These are phyloP conservation scores for Alloplasta piceator DNA, from an alignment of 2,888 invertebrate genomes.

Conservation along the genomic window DNA sequence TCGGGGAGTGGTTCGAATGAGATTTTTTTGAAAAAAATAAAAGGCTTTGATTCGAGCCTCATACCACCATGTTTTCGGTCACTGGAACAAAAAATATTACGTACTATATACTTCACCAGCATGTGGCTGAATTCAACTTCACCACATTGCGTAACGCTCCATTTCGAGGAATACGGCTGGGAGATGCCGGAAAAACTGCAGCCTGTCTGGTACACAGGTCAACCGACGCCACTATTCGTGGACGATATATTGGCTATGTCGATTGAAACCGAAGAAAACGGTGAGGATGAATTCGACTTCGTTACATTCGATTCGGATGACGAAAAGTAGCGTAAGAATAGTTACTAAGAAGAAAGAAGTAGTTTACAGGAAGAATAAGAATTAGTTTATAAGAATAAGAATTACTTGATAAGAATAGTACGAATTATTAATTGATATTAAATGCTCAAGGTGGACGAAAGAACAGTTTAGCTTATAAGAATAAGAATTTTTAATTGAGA, in stretches of 20 bases:
- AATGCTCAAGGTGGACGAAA: background rate
- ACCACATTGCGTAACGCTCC: constrained; percentile 66
- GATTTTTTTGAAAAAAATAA: constrained; percentile 37
- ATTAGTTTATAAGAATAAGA: background rate
- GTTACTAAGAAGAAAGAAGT: constrained; percentile 8
- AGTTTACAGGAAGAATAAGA: background rate
- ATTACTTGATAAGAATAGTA: background rate
- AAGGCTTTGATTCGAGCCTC: constrained; percentile 45
- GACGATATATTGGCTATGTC: too few relatives aligned
- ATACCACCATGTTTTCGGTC: constrained; percentile 61
- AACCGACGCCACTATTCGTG: too few relatives aligned
- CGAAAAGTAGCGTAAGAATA: background rate
- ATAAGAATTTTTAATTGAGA: background rate
- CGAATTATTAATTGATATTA: background rate
- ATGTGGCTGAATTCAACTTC: constrained; percentile 74
- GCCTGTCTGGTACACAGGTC: too few relatives aligned
- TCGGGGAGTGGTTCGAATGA: background rate
- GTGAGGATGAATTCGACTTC: background rate
- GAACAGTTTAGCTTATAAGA: background rate
- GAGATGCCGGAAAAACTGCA: too few relatives aligned
- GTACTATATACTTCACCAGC: constrained; percentile 71
- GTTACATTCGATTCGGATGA: background rate
- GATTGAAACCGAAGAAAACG: constrained; percentile 46
- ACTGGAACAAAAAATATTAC: constrained; percentile 67
- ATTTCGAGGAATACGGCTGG: constrained; percentile 65